Evolutionary conservation across 2,797 vertebrate genomes (phyloP), one percentile per base, ranked within the genome.

Genomic region (Acanthurus lineatus): DNA sequence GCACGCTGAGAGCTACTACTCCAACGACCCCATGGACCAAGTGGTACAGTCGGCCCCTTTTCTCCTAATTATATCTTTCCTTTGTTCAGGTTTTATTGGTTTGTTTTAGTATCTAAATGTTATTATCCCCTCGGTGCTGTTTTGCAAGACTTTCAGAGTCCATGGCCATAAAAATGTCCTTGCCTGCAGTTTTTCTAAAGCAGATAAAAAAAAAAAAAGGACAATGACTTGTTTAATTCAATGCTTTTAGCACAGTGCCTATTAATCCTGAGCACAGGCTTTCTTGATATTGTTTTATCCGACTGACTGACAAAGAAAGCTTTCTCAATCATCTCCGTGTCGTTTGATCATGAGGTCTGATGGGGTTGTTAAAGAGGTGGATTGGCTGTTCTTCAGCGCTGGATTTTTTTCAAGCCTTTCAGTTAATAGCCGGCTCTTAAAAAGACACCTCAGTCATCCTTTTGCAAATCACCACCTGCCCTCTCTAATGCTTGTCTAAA

Each of bases 21-120:
- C 98, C 77, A 99, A 95, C 3, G 98, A 99, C 86, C 98, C 97
- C 76, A 99, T 99, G 98, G 98, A 99, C 93, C 98, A 99, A 96
- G 97, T 99, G 97, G 98, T 99, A 96, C 76, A 19, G 44, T 22
- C 42, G 4, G 9, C 4, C 32, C 6, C 48, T 28, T 22, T 19
- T 28, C 8, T 38, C 20, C 56, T 54, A 8, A 42, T 52, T 47
- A 7, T 11, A 32, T 42, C 4, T 12, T 2, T 20, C 3, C 8
- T 11, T 0, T n/a, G 3, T 28, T 64, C 63, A 40, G 22, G 6
- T 42, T 14, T 20, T 54, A 35, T 35, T 54, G 44, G 22, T 16
- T 20, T 22, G 6, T 15, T 9, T 11, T 32, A 9, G 42, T 65
- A 42, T 76, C 16, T 61, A 47, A 40, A 45, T 22, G 9, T 58